Base-by-base conservation (phyloP, 2,797 vertebrate species). In the Brachyrhaphis roseni region DNA sequence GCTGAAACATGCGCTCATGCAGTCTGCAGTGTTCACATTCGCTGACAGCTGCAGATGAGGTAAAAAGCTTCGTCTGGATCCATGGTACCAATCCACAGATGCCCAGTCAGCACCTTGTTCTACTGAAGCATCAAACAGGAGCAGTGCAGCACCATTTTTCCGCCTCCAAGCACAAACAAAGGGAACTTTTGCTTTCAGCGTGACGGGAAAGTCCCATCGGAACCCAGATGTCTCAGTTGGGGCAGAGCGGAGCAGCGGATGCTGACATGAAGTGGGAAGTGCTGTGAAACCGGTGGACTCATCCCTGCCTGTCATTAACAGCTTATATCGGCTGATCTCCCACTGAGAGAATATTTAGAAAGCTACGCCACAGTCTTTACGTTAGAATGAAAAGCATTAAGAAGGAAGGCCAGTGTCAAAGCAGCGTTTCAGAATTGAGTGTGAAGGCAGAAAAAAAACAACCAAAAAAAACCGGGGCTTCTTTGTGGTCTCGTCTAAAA, bases 121-220 rank as follows among this genome's bases (percentile, higher is more conserved):
- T 90, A 86, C 74, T 82, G 76, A 88, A 92, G 90, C 89, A 91
- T 93, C 90, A 92, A 93, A 93, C 88, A 85, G 59, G 64, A 84
- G 75, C 34, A 11, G 76, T 85, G 87, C 82, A 86, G 79, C 51
- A 10, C 31, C 68, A 28, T 86, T 78, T 80, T 81, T 87, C 83
- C n/a, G 36, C 77, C 82, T 79, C 82, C 15, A 43, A 80, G 59
- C 36, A 39, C 73, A 71, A 90, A 88, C 83, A 90, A 86, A 90
- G 82, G 76, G 46, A 75, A 80, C 70, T 73, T 78, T 76, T 86
- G 80, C 84, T 79, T 84, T 82, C 73, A 77, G 80, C 45, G 0
- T 18, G 70, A 78, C 87, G 86, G 90, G 88, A 89, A 92, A 93
- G 83, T 86, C 88, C 86, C 82, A 80, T 74, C 28, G 85, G 18